Evolutionary conservation across 2,888 invertebrate species (phyloP), one percentile per base, ranked within the genome.

Genomic region (Unio pictorum): DNA sequence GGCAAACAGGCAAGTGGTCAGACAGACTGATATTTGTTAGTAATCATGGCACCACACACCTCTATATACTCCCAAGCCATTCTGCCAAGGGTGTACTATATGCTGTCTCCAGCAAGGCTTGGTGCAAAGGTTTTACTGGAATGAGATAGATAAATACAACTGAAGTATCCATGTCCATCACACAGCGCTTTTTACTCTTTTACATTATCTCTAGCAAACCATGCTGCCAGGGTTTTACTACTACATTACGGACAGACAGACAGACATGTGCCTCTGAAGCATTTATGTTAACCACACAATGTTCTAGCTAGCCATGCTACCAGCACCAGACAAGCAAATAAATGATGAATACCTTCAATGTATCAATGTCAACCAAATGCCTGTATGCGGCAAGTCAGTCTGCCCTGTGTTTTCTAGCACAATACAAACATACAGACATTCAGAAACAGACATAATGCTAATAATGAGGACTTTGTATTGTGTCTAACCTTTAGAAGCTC

Each of bases 311-410:
- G 45, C 4, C 11, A 15, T 45, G 3, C 45, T 45, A 3, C 45
- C 15, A 45, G 45, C 15, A 45, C 45, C 11, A 45, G 28, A 61
- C 30, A 8, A 64, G 28, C 55, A 57, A 26, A 15, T 30, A 20
- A n/a, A 28, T 20, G 30, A 20, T n/a, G 20, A 26, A 55, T 74
- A 92, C 93, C 93, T 92, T 93, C 93, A 62, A 95, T 91, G 87
- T 97, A 98, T 0, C 98, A 98, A 90, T 98, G 98, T 11, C 98
- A 98, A 4, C 97, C 98, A 88, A 97, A 97, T 0, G 96, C 95
- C 91, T 96, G 95, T 58, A 34, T 34, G 95, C 92, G 45, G 95
- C 94, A 1, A 93, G 90, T 98, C 98, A 99, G 0, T 95, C 94
- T 80, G 94, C 93, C 26, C 96, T 88, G 0, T 92, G 91, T 84